Percentiles rank a stretch among this genome's conserved stretches.
Conservation (phyloP, 2,113 vertebrate species). For the Leucosticte australis region DNA sequence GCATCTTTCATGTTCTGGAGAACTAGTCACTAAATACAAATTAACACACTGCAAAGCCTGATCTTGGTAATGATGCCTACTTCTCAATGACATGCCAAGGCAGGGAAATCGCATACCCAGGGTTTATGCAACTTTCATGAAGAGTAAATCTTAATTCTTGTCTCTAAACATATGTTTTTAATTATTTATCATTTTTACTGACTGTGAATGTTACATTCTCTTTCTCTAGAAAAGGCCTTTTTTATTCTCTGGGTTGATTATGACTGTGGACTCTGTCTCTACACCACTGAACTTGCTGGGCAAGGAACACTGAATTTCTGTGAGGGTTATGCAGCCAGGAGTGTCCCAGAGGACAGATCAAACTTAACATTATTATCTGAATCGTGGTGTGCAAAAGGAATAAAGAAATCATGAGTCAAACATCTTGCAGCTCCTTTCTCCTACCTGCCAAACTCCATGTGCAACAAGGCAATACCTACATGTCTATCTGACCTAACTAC, state of each 20-base stretch:
- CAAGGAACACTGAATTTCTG: not conserved
- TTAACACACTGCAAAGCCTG: not conserved
- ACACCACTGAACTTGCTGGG: not conserved
- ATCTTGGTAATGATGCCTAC: not conserved
- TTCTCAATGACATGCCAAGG: not conserved
- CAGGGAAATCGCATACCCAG: not conserved
- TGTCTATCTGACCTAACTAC: not conserved
- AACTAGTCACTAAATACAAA: constrained; percentile 12
- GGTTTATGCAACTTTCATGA: not conserved
- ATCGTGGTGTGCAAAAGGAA: not conserved
- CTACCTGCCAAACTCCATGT: not conserved
- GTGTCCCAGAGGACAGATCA: not conserved
- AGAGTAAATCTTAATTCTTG: not conserved
- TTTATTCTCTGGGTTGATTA: not conserved
- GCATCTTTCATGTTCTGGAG: not conserved
- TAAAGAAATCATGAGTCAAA: not conserved
- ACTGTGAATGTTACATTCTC: not conserved
- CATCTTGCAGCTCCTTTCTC: not conserved
- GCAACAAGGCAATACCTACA: not conserved
- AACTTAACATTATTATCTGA: not conserved
- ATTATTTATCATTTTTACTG: not conserved
- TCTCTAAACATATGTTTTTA: not conserved
- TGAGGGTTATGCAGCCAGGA: not conserved
- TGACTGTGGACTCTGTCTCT: not conserved
- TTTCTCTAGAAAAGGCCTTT: not conserved